Base-by-base conservation (phyloP, 1,140 invertebrate species). In the Pogonognathellus flavescens region DNA sequence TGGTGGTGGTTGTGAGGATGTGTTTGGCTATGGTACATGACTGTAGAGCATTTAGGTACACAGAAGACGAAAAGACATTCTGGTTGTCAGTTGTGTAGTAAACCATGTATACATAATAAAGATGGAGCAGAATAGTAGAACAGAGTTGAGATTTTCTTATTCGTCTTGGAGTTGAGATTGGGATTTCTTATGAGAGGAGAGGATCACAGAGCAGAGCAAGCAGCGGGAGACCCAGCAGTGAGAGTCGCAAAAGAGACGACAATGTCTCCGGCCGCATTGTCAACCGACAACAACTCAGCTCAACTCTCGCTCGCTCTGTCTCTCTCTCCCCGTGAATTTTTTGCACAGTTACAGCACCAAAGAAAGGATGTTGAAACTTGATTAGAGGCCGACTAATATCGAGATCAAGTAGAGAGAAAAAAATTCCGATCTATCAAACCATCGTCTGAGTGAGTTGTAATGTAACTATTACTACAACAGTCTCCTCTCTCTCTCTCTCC, bases 361-460 rank as follows among this genome's bases (percentile, higher is more conserved):
- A 70, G 84, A 84, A 85, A 86, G 82, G 83, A 88, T 60, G 85
- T 72, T 84, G 85, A 86, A 88, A 88, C 85, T 88, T 88, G 87
- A 88, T 88, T 88, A 88, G 87, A 86, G 76, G 83, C 84, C 53
- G 87, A 86, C 87, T 88, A 88, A 88, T 88, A 88, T 88, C 85
- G 80, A 88, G 87, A 86, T 86, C 85, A 88, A 76, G 85, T 50
- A 76, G 80, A 72, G 22, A 52, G 55, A 50, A 88, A 86, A 86
- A 88, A 88, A 85, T 86, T 82, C 80, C 84, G 82, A 88, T 88
- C 84, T 85, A 86, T 88, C 87, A 88, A 87, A 85, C 80, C 25
- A 84, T 84, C 66, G 50, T 18, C 20, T 22, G 52, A 55, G 5
- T 41, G 41, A 20, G 22, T 18, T 31, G 25, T 76, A 80, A 82